Conservation (phyloP, 2,888 invertebrate species). For the Anodontia alba region DNA sequence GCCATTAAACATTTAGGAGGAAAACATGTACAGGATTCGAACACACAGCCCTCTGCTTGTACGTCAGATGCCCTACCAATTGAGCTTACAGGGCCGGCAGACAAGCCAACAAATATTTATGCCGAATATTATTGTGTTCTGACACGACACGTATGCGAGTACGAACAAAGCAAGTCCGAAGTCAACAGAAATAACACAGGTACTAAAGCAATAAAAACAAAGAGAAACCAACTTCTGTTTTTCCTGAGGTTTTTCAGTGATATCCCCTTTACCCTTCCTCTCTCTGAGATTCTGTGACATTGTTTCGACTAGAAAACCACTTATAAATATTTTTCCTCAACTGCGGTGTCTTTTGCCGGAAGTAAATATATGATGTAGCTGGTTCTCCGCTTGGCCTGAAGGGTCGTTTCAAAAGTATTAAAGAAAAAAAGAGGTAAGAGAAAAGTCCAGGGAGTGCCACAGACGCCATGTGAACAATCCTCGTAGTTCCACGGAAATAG, state of each 20-base stretch:
- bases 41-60: no score
- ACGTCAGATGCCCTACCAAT: no score
- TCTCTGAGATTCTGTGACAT: background rate
- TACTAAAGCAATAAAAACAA: background rate
- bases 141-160: background rate
- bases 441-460: no score
- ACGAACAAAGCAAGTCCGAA: background rate
- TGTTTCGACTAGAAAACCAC: background rate
- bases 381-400: background rate
- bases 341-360: background rate
- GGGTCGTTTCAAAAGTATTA: background rate
- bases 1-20: no score
- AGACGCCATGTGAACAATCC: no score
- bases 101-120: no score
- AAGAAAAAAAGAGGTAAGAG: no score
- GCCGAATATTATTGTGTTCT: no score
- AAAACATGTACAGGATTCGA: no score
- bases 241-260: background rate
- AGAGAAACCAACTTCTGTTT: background rate
- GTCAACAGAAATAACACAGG: background rate
- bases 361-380: background rate
- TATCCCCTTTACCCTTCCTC: background rate
- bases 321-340: background rate
- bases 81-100: no score
- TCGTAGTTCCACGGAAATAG: no score